These are phyloP conservation scores for Holothuria scabra DNA, from an alignment of 53 echinoderm and acorn worm genomes.

Conservation along the genomic window DNA sequence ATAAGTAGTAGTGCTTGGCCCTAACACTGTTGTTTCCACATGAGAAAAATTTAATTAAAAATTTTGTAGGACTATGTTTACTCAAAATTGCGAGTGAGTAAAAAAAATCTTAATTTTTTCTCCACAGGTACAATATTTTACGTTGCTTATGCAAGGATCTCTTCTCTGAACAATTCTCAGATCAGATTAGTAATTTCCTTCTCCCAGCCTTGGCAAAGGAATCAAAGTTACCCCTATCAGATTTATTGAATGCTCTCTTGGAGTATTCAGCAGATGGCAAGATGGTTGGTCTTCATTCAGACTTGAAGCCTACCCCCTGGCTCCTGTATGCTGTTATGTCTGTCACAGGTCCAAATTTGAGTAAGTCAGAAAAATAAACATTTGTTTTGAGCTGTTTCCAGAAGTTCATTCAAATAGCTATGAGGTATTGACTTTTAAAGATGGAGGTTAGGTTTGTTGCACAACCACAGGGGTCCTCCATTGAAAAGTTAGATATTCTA, in stretches of 20 bases:
- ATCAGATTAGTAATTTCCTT: slow-evolving; percentile 86
- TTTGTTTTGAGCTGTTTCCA: too few species aligned
- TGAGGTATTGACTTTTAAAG: too few species aligned
- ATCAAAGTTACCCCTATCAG: slow-evolving; percentile 62
- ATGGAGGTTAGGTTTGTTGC: too few species aligned
- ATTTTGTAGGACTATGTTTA: not conserved
- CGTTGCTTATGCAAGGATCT: slow-evolving; percentile 81
- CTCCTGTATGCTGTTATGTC: slow-evolving; percentile 87
- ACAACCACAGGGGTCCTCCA: too few species aligned
- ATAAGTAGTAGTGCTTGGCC: too few species aligned
- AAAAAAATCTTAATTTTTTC: not conserved
- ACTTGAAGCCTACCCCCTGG: slow-evolving; percentile 79
- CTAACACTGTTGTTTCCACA: too few species aligned
- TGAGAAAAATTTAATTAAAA: too few species aligned
- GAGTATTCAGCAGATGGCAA: slow-evolving; percentile 49
- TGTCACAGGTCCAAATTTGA: slow-evolving; percentile 69
- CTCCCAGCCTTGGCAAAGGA: slow-evolving; percentile 73
- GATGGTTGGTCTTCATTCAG: slow-evolving; percentile 39
- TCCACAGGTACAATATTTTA: slow-evolving; percentile 62
- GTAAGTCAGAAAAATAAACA: slow-evolving; percentile 48
- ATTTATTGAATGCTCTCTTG: slow-evolving; percentile 68
- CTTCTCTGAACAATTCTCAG: slow-evolving; percentile 78
- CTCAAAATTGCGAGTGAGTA: too few species aligned
- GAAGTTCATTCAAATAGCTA: too few species aligned
- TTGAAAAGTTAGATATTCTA: too few species aligned